Conservation (phyloP, 2,888 invertebrate genomes). For the Lycia hirtaria region DNA sequence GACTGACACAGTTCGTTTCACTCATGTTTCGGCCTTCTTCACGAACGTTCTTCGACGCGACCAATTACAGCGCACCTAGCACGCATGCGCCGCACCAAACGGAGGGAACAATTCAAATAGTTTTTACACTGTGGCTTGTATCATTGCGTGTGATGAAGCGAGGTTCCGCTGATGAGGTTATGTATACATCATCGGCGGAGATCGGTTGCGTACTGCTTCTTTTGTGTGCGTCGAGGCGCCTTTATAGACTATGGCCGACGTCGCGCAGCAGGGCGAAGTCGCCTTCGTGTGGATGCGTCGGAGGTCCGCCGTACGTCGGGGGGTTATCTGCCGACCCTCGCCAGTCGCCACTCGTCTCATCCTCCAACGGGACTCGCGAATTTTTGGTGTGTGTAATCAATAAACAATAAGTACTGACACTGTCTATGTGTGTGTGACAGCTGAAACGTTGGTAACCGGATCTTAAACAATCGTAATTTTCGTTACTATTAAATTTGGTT, state of each 20-base stretch:
- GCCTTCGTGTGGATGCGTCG: conserved; percentile 62
- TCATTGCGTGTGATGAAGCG: conserved; percentile 59
- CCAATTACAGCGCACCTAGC: conserved; percentile 71
- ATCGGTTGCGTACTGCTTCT: conserved; percentile 76
- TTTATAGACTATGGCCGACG: conserved; percentile 75
- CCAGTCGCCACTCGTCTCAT: conserved; percentile 45
- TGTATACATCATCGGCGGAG: conserved; percentile 76
- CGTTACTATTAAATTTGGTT: neutral
- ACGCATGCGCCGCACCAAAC: conserved; percentile 71
- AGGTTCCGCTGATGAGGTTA: conserved; percentile 51
- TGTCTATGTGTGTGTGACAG: conserved; percentile 10
- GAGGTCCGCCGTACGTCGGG: conserved; percentile 61
- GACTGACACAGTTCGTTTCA: conserved; percentile 61
- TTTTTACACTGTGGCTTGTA: conserved; percentile 54
- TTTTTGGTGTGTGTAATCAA: conserved; percentile 47
- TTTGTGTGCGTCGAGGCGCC: conserved; percentile 68
- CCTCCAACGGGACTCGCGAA: conserved; percentile 53
- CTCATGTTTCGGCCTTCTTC: conserved; percentile 69
- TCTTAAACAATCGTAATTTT: conserved; percentile 1
- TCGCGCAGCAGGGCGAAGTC: conserved; percentile 73
- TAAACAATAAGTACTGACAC: neutral
- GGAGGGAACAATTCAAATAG: conserved; percentile 68
- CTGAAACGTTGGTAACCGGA: conserved; percentile 8
- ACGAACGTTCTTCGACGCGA: conserved; percentile 61
- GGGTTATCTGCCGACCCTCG: conserved; percentile 76